Percentiles rank a stretch among this genome's conserved stretches.
Conservation (phyloP, 2,888 invertebrate genomes). For the Pinctada fucata region DNA sequence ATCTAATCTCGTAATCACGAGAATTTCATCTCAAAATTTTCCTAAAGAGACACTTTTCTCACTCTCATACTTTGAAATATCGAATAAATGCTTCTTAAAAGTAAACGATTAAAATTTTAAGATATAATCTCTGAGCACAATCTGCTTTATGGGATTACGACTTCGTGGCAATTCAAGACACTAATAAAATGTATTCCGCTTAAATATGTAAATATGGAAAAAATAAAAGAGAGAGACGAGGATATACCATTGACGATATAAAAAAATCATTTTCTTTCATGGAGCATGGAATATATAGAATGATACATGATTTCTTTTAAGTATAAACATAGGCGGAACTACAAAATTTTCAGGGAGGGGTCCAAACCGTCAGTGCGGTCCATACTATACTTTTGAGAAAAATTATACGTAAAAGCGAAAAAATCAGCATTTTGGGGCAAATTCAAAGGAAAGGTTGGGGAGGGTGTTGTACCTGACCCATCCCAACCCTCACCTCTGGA, state of each 20-base stretch:
- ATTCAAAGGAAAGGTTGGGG: too few relatives aligned
- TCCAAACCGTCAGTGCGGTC: too few relatives aligned
- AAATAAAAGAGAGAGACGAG: neutral
- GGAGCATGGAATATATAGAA: neutral
- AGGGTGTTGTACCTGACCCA: too few relatives aligned
- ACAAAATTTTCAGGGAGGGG: too few relatives aligned
- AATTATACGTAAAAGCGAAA: too few relatives aligned
- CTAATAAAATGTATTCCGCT: neutral
- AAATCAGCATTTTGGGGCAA: too few relatives aligned
- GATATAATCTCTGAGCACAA: neutral
- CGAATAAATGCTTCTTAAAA: neutral
- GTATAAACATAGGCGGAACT: neutral
- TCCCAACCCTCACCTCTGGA: too few relatives aligned
- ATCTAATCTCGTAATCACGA: neutral
- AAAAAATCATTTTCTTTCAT: too few relatives aligned
- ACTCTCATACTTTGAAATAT: neutral
- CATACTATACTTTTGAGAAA: too few relatives aligned
- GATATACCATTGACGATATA: too few relatives aligned
- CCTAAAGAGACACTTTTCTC: neutral
- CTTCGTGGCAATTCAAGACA: too few relatives aligned
- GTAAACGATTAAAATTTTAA: neutral
- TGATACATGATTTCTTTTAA: neutral
- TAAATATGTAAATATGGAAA: neutral
- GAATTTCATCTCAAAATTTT: neutral
- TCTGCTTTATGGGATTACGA: neutral